Percentiles rank a stretch among this genome's conserved stretches.
Evolutionary conservation across 2,113 vertebrate species (phyloP).

Genomic region (Cyphomyrus plagiostoma): DNA sequence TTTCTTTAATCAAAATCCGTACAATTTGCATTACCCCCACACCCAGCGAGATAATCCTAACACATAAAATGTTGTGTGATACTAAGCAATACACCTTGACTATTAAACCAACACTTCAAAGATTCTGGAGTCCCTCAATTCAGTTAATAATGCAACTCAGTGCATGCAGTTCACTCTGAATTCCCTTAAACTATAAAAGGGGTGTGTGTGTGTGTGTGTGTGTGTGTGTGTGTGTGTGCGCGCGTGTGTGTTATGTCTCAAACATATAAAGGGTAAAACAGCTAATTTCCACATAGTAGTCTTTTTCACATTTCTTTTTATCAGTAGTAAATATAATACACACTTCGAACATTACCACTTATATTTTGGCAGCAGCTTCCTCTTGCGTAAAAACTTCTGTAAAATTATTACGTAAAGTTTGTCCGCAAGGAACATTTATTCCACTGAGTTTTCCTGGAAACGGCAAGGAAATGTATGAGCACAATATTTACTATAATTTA

Average conservation of each 20-base stretch:
- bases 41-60: background rate
- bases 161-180: background rate
- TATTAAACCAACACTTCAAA: background rate
- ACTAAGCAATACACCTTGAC: background rate
- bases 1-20: background rate
- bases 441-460: background rate
- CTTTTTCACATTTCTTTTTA: too few species aligned
- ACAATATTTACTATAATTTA: background rate
- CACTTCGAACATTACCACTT: background rate
- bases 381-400: background rate
- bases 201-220: background rate
- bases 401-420: background rate
- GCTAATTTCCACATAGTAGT: too few species aligned
- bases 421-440: background rate
- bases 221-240: background rate
- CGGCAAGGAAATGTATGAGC: background rate
- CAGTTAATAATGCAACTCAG: background rate
- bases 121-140: background rate
- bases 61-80: background rate
- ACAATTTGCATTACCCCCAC: background rate
- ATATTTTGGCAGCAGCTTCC: background rate
- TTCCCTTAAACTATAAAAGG: background rate
- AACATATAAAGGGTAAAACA: too few species aligned
- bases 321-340: background rate
- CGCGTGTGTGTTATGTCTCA: background rate